Conservation (phyloP, 1,140 invertebrate species). For the Drosophila virilis region DNA sequence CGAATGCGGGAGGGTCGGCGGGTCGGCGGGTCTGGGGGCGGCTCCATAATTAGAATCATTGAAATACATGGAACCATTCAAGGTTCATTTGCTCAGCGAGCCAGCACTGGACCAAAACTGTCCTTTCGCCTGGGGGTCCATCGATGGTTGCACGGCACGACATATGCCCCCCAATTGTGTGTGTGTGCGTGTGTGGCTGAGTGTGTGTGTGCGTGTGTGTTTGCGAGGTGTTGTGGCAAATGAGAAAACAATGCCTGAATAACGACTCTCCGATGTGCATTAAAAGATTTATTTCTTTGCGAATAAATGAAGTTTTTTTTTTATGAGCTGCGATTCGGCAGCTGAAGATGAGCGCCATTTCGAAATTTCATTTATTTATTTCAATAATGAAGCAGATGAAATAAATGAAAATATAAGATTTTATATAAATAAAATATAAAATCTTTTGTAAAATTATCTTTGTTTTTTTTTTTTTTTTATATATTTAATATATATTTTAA, state of each 20-base stretch:
- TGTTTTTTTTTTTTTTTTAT: too few relatives aligned
- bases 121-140: constrained; percentile 40
- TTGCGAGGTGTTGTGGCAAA: constrained; percentile 74
- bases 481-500: too few relatives aligned
- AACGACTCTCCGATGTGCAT: constrained; percentile 83
- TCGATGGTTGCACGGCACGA: constrained; percentile 58
- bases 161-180: constrained; percentile 29
- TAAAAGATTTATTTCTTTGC: constrained; percentile 84
- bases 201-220: constrained; percentile 21
- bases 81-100: constrained; percentile 52
- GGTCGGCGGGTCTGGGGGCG: constrained; percentile 8
- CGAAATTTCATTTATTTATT: too few relatives aligned
- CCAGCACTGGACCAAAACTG: constrained; percentile 45
- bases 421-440: too few relatives aligned
- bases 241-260: constrained; percentile 81
- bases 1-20: not conserved
- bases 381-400: too few relatives aligned
- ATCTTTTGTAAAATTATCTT: too few relatives aligned
- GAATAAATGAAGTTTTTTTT: constrained; percentile 79
- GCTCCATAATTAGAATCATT: constrained; percentile 79
- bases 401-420: too few relatives aligned
- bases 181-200: not conserved
- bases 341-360: not conserved
- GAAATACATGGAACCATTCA: constrained; percentile 66
- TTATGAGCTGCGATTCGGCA: constrained; percentile 36